Conservation (phyloP, 2,888 invertebrate genomes). For the Meiosimyza decipiens region DNA sequence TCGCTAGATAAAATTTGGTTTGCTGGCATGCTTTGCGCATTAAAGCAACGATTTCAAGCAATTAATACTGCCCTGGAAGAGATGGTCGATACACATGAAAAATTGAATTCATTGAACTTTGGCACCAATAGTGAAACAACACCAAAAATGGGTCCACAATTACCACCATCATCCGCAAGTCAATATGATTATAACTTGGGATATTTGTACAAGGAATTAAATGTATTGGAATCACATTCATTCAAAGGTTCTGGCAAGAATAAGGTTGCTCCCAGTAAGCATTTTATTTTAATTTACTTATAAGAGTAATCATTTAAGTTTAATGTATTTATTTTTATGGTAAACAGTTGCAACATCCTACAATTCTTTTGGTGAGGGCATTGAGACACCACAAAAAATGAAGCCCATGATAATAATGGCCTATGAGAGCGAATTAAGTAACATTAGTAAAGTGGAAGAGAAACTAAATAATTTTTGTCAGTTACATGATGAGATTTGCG, state of each 20-base stretch:
- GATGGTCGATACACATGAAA: constrained; percentile 56
- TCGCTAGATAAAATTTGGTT: constrained; percentile 66
- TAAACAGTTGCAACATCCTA: constrained; percentile 51
- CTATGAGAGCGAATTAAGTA: constrained; percentile 57
- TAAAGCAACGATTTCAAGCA: constrained; percentile 61
- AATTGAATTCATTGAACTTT: constrained; percentile 43
- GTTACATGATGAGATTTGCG: constrained; percentile 66
- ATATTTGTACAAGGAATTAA: constrained; percentile 55
- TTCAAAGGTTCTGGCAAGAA: constrained; percentile 48
- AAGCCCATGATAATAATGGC: constrained; percentile 45
- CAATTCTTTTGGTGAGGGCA: constrained; percentile 54
- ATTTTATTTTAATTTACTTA: background rate
- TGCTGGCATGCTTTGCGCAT: constrained; percentile 58
- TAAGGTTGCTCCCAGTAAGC: constrained; percentile 53
- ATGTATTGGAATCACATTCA: constrained; percentile 47
- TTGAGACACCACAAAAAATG: constrained; percentile 44
- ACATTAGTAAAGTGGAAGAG: constrained; percentile 60
- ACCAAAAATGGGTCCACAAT: background rate
- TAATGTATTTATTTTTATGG: background rate
- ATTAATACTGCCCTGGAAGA: constrained; percentile 49
- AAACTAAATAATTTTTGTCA: constrained; percentile 65
- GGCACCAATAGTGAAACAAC: background rate
- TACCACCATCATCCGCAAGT: constrained; percentile 11
- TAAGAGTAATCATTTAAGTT: background rate
- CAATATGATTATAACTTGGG: constrained; percentile 46